phyloP scores from a whole-genome alignment of 2,888 invertebrate species.

The Pheosia tremula region DNA sequence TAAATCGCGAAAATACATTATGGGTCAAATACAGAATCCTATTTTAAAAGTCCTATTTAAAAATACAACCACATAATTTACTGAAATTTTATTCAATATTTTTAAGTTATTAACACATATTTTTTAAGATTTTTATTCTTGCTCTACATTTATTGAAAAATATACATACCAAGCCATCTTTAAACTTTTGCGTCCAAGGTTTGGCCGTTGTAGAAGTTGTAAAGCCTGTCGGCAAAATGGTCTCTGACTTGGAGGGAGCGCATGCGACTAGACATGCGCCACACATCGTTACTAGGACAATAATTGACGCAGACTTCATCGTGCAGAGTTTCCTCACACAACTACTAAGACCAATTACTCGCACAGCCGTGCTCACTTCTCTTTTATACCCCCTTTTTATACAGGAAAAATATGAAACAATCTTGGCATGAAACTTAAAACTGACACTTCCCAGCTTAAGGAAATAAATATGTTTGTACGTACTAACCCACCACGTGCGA shows the following conservation, averaged over 20 bases:
- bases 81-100: too few species aligned
- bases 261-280: conserved; percentile 36
- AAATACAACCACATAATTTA: too few species aligned
- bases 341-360: conserved; percentile 19
- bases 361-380: conserved; percentile 8
- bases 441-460: conserved; percentile 15
- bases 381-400: conserved; percentile 27
- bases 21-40: too few species aligned
- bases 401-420: conserved; percentile 30
- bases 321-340: conserved; percentile 14
- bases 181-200: conserved; percentile 54
- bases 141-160: conserved; percentile 2
- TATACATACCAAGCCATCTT: conserved; percentile 55
- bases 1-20: too few species aligned
- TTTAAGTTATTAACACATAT: too few species aligned
- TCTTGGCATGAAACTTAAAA: conserved; percentile 7
- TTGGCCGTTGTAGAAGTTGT: conserved; percentile 41
- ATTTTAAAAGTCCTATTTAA: too few species aligned
- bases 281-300: conserved; percentile 33
- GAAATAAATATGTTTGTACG: conserved; percentile 11
- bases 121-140: too few species aligned
- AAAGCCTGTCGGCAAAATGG: conserved; percentile 19
- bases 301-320: conserved; percentile 42
- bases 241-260: conserved; percentile 13
- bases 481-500: conserved; percentile 15